phyloP scores from a whole-genome alignment of 2,113 vertebrate species.

The Tor tambroides region DNA sequence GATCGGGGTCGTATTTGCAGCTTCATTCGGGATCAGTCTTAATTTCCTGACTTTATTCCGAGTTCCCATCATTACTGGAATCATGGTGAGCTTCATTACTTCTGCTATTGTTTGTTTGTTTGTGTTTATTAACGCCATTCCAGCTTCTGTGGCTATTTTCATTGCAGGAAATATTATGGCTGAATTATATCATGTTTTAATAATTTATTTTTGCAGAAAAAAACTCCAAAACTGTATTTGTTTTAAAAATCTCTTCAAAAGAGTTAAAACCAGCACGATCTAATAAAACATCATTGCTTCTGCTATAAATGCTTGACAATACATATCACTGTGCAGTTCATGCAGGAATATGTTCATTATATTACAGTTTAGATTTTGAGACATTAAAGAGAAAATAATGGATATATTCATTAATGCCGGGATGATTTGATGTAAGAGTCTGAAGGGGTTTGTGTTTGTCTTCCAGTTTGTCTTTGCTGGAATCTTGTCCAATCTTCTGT shows the following conservation, averaged over 20 bases:
- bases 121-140: too few species aligned
- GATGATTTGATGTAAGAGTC: too few species aligned
- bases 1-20: conserved; percentile 68
- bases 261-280: too few species aligned
- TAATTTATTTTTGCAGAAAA: too few species aligned
- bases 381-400: neutral
- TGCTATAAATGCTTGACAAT: too few species aligned
- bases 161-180: too few species aligned
- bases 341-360: neutral
- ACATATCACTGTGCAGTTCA: neutral
- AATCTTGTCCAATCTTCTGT: conserved; percentile 64
- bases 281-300: neutral
- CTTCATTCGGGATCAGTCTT: rapidly evolving
- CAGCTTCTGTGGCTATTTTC: too few species aligned
- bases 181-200: too few species aligned
- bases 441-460: neutral
- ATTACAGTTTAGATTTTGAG: neutral
- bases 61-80: conserved; percentile 70
- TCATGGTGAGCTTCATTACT: conserved; percentile 61
- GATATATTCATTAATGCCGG: neutral
- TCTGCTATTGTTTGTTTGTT: too few species aligned
- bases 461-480: conserved; percentile 72
- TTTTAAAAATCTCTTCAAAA: too few species aligned
- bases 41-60: conserved; percentile 68
- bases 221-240: too few species aligned